Evolutionary conservation across 2,797 vertebrate species (phyloP), one percentile per base, ranked within the genome.

Genomic region (Synaphobranchus kaupii): DNA sequence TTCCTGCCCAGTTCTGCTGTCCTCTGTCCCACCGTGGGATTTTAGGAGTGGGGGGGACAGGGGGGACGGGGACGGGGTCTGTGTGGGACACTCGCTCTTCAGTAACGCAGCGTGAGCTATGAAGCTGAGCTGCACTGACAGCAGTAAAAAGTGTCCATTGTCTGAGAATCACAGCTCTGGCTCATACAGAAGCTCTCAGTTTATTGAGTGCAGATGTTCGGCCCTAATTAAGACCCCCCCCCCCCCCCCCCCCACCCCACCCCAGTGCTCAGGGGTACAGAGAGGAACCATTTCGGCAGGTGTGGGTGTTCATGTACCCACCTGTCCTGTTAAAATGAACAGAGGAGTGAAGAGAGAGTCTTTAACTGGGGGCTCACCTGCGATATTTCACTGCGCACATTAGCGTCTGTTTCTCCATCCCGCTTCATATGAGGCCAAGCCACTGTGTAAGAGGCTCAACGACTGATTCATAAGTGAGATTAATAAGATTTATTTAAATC

Each of bases 191-290:
- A 93, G 92, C 88, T 91, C 91, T 91, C 89, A 84, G 89, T 87
- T 95, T 95, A 95, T 95, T 93, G 93, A 92, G 91, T 93, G 92
- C 95, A 96, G 95, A 96, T 96, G 95, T 96, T 91, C 89, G 47
- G 88, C 91, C 88, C 92, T 95, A 95, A 96, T 96, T 94, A 95
- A 94, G 73, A n/a, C 20, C 48, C 20, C 31, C 8, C 44, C 71
- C 56, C 81, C 71, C 80, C 15, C 31, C n/a, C n/a, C 20, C 48
- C 20, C 31, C 8, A 47, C 71, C 56, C 81, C 71, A 60, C 15
- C 31, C 8, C 28, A 63, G 85, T 63, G 28, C 17, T 34, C 80
- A 13, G 4, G 60, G 60, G 31, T 7, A 68, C 47, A 50, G 60
- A 82, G 12, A 52, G 82, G 13, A 52, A 78, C 5, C 68, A 71